phyloP scores from a whole-genome alignment of 1,140 invertebrate genomes.

The Hyposmocoma kahamanoa region DNA sequence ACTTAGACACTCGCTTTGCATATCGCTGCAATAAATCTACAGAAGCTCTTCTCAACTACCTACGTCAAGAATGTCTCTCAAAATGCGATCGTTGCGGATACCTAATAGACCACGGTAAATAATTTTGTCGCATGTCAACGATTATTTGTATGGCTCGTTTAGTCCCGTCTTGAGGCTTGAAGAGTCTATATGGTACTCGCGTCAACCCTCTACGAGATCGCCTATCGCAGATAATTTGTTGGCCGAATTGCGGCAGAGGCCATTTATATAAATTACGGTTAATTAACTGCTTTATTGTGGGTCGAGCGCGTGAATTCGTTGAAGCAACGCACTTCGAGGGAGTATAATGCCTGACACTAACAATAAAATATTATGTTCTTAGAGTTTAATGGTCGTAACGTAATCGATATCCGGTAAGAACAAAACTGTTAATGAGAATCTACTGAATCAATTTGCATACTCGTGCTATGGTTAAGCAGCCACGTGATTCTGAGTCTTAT shows the following conservation, averaged over 20 bases:
- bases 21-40: conserved; percentile 36
- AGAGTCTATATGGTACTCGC: conserved; percentile 11
- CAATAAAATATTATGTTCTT: conserved; percentile 28
- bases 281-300: conserved; percentile 40
- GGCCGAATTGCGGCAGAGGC: conserved; percentile 29
- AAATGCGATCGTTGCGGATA: neutral
- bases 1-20: conserved; percentile 34
- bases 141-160: neutral
- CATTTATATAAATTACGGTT: conserved; percentile 47
- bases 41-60: conserved; percentile 11
- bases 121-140: conserved; percentile 10
- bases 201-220: conserved; percentile 22
- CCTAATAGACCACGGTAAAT: conserved; percentile 17
- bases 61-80: neutral
- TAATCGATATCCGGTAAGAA: conserved; percentile 9
- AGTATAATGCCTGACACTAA: conserved; percentile 22
- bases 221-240: conserved; percentile 41
- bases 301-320: conserved; percentile 30
- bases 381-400: conserved; percentile 12
- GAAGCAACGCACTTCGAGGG: conserved; percentile 23
- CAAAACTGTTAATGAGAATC: neutral
- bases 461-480: too few species aligned
- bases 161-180: neutral
- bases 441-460: neutral
- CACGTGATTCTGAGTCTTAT: too few species aligned